These are phyloP conservation scores for Eueides isabella DNA, from an alignment of 1,140 invertebrate genomes.

Conservation along the genomic window DNA sequence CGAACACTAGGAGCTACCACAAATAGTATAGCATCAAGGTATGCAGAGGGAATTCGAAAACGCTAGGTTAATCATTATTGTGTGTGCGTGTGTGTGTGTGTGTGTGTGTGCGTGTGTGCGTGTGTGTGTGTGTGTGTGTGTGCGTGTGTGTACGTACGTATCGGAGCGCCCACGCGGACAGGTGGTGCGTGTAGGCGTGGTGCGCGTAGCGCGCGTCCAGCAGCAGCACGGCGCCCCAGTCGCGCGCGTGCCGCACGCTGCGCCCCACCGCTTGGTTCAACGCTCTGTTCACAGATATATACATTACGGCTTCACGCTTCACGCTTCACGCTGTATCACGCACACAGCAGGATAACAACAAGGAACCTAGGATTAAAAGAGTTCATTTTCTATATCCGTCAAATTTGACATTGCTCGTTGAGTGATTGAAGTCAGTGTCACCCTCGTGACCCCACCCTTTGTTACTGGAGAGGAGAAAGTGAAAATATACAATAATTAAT, in stretches of 20 bases:
- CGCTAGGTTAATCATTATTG: not conserved
- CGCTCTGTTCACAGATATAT: slow-evolving; percentile 49
- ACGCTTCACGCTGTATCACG: no score
- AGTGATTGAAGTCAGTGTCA: no score
- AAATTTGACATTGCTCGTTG: no score
- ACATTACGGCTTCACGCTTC: not conserved
- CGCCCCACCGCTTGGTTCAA: slow-evolving; percentile 79
- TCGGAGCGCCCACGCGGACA: slow-evolving; percentile 65
- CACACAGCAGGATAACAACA: not conserved
- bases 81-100: not conserved
- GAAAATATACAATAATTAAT: no score
- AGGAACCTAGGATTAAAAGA: not conserved
- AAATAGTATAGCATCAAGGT: no score
- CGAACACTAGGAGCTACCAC: no score
- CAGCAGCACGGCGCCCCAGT: slow-evolving; percentile 78
- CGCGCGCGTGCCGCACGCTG: slow-evolving; percentile 69
- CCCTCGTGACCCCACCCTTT: no score
- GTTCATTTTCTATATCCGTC: no score
- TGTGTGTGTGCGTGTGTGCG: not conserved
- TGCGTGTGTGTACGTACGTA: not conserved
- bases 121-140: not conserved
- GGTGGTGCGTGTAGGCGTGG: slow-evolving; percentile 53
- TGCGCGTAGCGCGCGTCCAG: slow-evolving; percentile 61
- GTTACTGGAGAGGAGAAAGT: no score
- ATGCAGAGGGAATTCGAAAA: no score